These are phyloP conservation scores for Crocidura indochinensis DNA, from an alignment of 2,797 vertebrate species.

Conservation along the genomic window DNA sequence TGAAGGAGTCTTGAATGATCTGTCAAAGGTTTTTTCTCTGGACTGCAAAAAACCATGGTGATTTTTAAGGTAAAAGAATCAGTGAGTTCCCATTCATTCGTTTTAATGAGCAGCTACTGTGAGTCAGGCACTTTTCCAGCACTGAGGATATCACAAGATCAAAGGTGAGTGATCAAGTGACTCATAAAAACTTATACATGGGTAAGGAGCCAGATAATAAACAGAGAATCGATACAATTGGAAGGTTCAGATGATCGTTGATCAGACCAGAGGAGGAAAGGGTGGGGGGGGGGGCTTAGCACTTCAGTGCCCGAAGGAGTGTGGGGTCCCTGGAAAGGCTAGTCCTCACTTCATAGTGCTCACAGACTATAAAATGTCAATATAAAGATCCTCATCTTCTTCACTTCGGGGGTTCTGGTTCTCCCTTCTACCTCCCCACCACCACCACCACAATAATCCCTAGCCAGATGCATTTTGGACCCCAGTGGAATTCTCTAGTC, in stretches of 20 bases:
- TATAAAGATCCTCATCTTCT: no score
- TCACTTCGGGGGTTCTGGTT: no score
- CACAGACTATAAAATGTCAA: no score
- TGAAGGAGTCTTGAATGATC: constrained; percentile 39
- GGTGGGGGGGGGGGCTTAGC: background rate
- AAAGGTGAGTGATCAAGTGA: background rate
- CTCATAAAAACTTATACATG: background rate
- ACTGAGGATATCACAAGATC: constrained; percentile 1
- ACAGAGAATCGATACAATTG: background rate
- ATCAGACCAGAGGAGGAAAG: background rate
- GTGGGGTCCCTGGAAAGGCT: no score
- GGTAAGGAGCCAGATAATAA: background rate
- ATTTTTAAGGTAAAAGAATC: background rate
- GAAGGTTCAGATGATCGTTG: background rate
- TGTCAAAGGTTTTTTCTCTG: background rate
- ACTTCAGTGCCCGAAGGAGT: background rate
- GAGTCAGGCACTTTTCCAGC: background rate
- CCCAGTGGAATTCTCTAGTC: no score
- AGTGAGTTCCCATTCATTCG: background rate
- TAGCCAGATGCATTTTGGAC: no score
- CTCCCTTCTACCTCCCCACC: no score
- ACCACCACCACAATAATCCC: no score
- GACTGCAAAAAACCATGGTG: constrained; percentile 23
- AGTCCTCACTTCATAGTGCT: no score
- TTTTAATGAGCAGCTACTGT: background rate